Percentiles rank a stretch among this genome's conserved stretches.
These are phyloP conservation scores for Dolichomitus sp. DNA, from an alignment of 2,888 invertebrate species.

Conservation along the genomic window DNA sequence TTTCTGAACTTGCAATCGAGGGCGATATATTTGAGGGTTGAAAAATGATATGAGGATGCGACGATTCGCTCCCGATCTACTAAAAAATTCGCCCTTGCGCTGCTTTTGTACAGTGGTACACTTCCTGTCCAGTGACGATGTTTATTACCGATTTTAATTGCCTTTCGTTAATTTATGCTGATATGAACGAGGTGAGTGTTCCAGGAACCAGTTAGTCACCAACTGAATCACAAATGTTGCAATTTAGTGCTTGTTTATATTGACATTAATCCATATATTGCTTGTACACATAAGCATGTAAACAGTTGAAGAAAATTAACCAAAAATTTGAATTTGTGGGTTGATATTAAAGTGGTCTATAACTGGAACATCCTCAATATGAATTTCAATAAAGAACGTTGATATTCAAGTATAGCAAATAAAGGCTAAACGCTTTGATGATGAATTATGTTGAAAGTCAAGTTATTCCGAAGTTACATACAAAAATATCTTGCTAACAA, in stretches of 20 bases:
- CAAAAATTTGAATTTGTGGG: neutral
- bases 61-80: neutral
- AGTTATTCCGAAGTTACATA: neutral
- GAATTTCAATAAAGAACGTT: neutral
- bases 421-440: neutral
- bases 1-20: neutral
- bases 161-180: neutral
- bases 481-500: neutral
- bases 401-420: neutral
- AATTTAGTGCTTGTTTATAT: neutral
- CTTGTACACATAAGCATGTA: neutral
- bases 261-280: no score
- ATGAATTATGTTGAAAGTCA: neutral
- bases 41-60: neutral
- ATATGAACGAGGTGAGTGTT: neutral
- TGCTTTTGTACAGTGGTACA: neutral
- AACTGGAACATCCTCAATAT: neutral
- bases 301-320: neutral
- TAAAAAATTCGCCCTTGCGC: neutral
- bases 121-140: neutral
- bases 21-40: neutral
- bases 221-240: neutral
- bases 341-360: neutral
- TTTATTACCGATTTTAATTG: slow-evolving; percentile 17
- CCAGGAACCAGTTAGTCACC: neutral